Evolutionary conservation across 2,888 invertebrate species (phyloP), one percentile per base, ranked within the genome.

Genomic region (Idaea straminata): DNA sequence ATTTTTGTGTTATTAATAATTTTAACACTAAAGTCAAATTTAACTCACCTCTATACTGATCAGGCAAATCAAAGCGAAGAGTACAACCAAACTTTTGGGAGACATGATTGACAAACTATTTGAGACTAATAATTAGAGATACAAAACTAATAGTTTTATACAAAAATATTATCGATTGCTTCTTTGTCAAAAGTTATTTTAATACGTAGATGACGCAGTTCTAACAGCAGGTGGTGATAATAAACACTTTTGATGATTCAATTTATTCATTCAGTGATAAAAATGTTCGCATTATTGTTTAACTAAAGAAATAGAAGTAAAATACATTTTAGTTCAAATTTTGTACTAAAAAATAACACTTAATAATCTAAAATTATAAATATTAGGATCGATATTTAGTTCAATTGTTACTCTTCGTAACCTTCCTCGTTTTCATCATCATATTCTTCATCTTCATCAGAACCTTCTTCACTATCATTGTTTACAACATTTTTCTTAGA

Each of bases 381-480:
- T 72, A 70, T 25, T 66, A 15, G n/a, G n/a, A 7, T 15, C 59
- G 64, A 65, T 65, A 66, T 64, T 72, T 68, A 16, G 69, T 35
- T 72, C 65, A 65, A 69, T 47, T 72, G 69, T 34, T 69, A 65
- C 15, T 66, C 68, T 57, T 25, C 63, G 35, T 64, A 63, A 62
- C 64, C 73, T 61, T 73, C 69, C 57, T 75, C 78, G 36, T 76
- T 78, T 36, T 78, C 76, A n/a, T 74, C 77, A 0, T 63, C 69
- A 6, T 78, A 76, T 57, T 79, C 82, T 16, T 74, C 75, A 34
- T 82, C 78, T 67, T 80, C 80, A 15, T 82, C 82, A 34, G 77
- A 77, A 15, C 38, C 69, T 67, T 83, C 85, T 59, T 68, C 74
- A 63, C 81, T 83, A 0, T 71, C 77, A 38, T 72, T 72, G 15